These are phyloP conservation scores for Cosmia trapezina DNA, from an alignment of 2,888 invertebrate species.

Conservation along the genomic window DNA sequence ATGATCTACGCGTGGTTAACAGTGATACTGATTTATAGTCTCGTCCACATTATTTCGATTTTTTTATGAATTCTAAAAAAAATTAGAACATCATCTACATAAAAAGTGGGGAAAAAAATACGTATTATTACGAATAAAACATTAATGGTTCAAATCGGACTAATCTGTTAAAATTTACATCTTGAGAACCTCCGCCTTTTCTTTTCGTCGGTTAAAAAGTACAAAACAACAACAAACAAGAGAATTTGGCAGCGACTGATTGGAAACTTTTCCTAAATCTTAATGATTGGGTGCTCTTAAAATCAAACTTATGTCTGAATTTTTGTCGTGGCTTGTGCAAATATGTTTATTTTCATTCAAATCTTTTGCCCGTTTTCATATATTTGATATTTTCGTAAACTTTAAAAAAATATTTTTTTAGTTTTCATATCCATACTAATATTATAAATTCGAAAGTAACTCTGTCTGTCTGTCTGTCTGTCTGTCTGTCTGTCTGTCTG, in stretches of 20 bases:
- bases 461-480: too few species aligned
- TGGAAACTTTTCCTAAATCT: background rate
- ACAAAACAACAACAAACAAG: background rate
- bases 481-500: too few species aligned
- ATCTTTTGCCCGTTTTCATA: background rate
- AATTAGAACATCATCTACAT: too few species aligned
- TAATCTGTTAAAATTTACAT: too few species aligned
- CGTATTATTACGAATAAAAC: too few species aligned
- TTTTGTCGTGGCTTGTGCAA: background rate
- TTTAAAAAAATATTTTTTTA: too few species aligned
- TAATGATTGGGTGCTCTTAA: conserved; percentile 3
- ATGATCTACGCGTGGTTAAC: conserved; percentile 47
- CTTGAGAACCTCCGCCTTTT: too few species aligned
- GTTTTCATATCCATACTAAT: too few species aligned
- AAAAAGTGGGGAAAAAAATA: too few species aligned
- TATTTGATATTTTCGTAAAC: background rate
- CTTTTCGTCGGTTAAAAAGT: background rate
- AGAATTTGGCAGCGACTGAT: background rate
- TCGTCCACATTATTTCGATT: conserved; percentile 3
- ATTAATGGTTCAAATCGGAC: too few species aligned
- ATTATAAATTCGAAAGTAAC: too few species aligned
- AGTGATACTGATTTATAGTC: conserved; percentile 28
- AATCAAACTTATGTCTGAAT: conserved; percentile 1
- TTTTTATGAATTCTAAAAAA: background rate
- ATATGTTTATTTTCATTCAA: background rate